Conservation (phyloP, 2,888 invertebrate species). For the Scaptomyza parva region DNA sequence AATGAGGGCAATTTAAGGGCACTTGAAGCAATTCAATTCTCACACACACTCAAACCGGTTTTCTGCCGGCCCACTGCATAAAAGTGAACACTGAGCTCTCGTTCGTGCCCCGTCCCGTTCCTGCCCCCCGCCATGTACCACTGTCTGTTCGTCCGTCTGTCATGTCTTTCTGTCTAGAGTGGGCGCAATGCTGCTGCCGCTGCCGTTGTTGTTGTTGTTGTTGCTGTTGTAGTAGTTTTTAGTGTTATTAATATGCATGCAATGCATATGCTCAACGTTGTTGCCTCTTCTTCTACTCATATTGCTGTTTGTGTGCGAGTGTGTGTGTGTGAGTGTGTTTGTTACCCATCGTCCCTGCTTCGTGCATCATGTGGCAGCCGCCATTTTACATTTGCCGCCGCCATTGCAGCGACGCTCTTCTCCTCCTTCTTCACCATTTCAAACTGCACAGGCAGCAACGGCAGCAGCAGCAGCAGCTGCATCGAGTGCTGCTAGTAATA, state of each 20-base stretch:
- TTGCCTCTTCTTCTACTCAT: slow-evolving; percentile 1
- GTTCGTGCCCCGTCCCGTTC: background rate
- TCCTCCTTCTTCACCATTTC: slow-evolving; percentile 3
- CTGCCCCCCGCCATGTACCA: slow-evolving; percentile 4
- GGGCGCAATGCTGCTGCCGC: slow-evolving; percentile 25
- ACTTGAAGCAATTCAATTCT: slow-evolving; percentile 75
- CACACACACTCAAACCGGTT: slow-evolving; percentile 58
- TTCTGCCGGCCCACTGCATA: slow-evolving; percentile 31
- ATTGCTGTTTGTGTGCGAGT: slow-evolving; percentile 8
- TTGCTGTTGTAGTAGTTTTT: slow-evolving; percentile 58
- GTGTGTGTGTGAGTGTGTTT: background rate
- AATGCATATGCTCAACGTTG: slow-evolving; percentile 60
- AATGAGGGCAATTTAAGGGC: slow-evolving; percentile 79
- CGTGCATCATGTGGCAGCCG: slow-evolving; percentile 59
- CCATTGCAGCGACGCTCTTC: slow-evolving; percentile 31
- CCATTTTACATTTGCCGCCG: slow-evolving; percentile 69
- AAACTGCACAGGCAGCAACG: slow-evolving; percentile 45
- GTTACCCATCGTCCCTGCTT: slow-evolving; percentile 35
- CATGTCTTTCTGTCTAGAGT: slow-evolving; percentile 26
- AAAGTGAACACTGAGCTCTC: slow-evolving; percentile 40
- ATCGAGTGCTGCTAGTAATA: slow-evolving; percentile 66
- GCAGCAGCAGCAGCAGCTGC: slow-evolving; percentile 66
- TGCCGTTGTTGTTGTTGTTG: slow-evolving; percentile 1
- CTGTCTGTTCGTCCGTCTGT: slow-evolving; percentile 14
- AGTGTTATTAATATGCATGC: slow-evolving; percentile 77